Evolutionary conservation across 2,113 vertebrate genomes (phyloP).

Genomic region (Haemorhous mexicanus): DNA sequence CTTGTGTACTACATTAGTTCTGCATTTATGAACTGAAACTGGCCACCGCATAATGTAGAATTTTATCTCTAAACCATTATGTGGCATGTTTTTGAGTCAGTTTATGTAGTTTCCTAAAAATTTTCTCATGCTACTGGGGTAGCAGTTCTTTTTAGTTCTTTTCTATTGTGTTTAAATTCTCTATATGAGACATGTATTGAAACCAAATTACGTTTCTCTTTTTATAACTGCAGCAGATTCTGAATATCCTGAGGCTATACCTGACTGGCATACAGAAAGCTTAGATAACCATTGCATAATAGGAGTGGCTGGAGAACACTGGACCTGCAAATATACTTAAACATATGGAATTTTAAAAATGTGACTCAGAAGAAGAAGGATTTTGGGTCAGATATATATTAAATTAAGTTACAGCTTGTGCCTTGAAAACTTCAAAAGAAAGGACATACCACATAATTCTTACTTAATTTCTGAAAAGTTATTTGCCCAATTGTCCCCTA

Average conservation of each 20-base stretch:
- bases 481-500: neutral
- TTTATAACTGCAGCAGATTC: neutral
- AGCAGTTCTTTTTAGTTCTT: neutral
- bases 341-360: neutral
- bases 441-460: neutral
- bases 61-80: neutral
- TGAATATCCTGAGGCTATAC: neutral
- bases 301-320: neutral
- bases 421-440: neutral
- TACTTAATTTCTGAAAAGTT: neutral
- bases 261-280: neutral
- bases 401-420: neutral
- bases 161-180: neutral
- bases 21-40: neutral
- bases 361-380: neutral
- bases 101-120: neutral
- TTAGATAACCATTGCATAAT: neutral
- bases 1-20: neutral
- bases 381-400: neutral
- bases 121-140: neutral
- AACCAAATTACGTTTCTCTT: neutral
- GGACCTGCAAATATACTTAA: neutral
- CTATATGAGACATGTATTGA: neutral
- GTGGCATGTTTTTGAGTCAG: neutral
- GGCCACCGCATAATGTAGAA: neutral